These are phyloP conservation scores for Stenodera caucasica DNA, from an alignment of 2,888 invertebrate species.

Conservation along the genomic window DNA sequence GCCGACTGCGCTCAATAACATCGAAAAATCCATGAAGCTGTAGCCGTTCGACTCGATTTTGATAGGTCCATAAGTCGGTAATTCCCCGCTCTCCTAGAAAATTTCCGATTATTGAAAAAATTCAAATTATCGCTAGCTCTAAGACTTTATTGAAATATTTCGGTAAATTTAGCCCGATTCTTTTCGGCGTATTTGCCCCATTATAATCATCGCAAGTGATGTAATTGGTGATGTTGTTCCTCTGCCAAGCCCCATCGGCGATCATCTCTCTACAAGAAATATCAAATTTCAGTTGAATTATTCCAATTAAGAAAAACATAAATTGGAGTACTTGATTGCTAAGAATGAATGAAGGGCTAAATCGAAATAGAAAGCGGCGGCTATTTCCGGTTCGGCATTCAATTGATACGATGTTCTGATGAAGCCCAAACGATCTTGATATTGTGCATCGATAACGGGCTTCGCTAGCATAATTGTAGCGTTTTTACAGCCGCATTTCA, in stretches of 20 bases:
- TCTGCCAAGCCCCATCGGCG: slow-evolving; percentile 73
- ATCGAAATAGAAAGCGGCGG: slow-evolving; percentile 88
- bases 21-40: slow-evolving; percentile 75
- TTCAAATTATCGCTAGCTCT: too few species aligned
- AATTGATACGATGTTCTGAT: slow-evolving; percentile 73
- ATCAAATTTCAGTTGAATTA: neutral
- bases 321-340: slow-evolving; percentile 66
- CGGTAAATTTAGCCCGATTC: slow-evolving; percentile 68
- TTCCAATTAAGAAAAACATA: too few species aligned
- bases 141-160: slow-evolving; percentile 69
- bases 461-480: slow-evolving; percentile 75
- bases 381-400: slow-evolving; percentile 72
- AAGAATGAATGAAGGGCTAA: slow-evolving; percentile 72
- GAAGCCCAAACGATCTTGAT: slow-evolving; percentile 70
- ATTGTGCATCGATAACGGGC: slow-evolving; percentile 70
- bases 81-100: slow-evolving; percentile 58
- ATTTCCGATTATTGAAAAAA: neutral
- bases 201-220: slow-evolving; percentile 79
- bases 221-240: slow-evolving; percentile 65
- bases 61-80: slow-evolving; percentile 71
- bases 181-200: slow-evolving; percentile 73
- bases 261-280: slow-evolving; percentile 64
- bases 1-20: slow-evolving; percentile 70
- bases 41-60: slow-evolving; percentile 68
- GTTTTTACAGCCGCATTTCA: slow-evolving; percentile 75